These are phyloP conservation scores for Achatina immaculata DNA, from an alignment of 1,140 invertebrate species.

Conservation along the genomic window DNA sequence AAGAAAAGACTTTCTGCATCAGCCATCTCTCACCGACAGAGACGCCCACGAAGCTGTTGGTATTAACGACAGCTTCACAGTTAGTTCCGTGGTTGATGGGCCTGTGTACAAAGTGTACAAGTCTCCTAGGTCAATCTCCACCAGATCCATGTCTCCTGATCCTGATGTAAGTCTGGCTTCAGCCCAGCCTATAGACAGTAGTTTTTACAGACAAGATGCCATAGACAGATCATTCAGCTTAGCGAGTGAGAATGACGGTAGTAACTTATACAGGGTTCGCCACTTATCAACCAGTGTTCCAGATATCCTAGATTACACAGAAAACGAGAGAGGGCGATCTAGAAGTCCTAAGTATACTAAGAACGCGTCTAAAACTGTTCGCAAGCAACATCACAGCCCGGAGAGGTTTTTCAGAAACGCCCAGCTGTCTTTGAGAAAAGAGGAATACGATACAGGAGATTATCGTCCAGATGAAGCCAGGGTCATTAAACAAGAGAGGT, in stretches of 20 bases:
- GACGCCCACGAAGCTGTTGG: neutral
- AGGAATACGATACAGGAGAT: constrained; percentile 1
- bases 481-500: constrained; percentile 10
- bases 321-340: neutral
- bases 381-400: constrained; percentile 28
- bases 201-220: neutral
- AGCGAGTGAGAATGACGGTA: neutral
- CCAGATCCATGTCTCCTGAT: neutral
- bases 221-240: neutral
- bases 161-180: neutral
- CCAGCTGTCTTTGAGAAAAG: constrained; percentile 14
- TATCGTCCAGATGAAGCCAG: neutral
- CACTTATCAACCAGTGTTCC: neutral
- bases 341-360: neutral
- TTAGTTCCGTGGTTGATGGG: neutral
- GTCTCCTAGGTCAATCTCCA: neutral
- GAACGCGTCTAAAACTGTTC: neutral
- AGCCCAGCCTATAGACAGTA: neutral
- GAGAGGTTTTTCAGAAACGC: constrained; percentile 35
- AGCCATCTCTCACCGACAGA: too few species aligned
- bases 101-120: constrained; percentile 8
- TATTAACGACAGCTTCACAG: neutral
- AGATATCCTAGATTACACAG: neutral
- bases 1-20: neutral
- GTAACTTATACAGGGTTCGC: neutral